These are phyloP conservation scores for Platycercus adscitus DNA, from an alignment of 2,113 vertebrate genomes.

Conservation along the genomic window DNA sequence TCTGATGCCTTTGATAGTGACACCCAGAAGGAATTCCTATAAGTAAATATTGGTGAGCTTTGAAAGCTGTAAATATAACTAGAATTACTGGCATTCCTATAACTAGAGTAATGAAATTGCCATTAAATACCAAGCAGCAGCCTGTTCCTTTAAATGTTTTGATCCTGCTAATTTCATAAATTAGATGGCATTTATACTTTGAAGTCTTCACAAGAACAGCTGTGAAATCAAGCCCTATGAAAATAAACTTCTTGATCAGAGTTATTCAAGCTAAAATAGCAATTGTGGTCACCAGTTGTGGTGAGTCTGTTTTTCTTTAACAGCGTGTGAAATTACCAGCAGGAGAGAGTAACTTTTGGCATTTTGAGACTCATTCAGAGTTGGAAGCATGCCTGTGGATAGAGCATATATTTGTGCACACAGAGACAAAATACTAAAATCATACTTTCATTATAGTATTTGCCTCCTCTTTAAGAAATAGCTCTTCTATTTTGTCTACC, in stretches of 20 bases:
- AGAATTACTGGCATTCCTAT: background rate
- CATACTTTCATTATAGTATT: background rate
- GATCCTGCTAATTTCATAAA: background rate
- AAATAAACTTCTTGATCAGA: background rate
- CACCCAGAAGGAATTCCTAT: background rate
- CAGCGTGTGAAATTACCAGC: background rate
- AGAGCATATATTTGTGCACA: accelerated
- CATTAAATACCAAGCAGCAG: background rate
- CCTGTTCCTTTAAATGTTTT: background rate
- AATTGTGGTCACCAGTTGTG: background rate
- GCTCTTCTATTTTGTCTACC: background rate
- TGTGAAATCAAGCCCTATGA: background rate
- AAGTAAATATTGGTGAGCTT: background rate
- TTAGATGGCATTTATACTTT: background rate
- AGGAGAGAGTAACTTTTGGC: background rate
- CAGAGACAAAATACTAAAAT: background rate
- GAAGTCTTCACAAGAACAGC: background rate
- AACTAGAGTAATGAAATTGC: background rate
- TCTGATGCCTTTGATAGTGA: background rate
- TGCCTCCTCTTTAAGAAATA: background rate
- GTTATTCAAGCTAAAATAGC: background rate
- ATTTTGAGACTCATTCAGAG: background rate
- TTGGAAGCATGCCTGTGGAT: background rate
- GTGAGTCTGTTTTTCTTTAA: background rate
- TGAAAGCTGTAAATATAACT: background rate